phyloP scores from a whole-genome alignment of 1,140 invertebrate species.

The Cyrtorhinus lividipennis region DNA sequence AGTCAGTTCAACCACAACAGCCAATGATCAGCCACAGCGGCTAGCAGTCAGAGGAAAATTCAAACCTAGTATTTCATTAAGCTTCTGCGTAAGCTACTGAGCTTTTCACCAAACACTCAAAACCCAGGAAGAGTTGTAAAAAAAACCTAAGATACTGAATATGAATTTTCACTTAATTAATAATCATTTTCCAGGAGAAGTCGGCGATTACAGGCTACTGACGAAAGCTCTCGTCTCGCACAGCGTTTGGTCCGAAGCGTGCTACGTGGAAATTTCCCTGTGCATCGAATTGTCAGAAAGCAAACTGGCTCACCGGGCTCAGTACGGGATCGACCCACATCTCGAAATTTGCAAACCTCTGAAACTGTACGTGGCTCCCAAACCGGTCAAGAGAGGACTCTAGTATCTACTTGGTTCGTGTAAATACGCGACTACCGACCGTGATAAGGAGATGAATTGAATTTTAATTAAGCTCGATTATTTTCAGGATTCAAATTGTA shows the following conservation, averaged over 20 bases:
- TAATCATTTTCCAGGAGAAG: not conserved
- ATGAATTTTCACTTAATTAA: too few relatives aligned
- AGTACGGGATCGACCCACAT: slow-evolving; percentile 41
- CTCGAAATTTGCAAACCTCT: slow-evolving; percentile 80
- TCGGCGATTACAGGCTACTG: slow-evolving; percentile 53
- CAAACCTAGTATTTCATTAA: too few relatives aligned
- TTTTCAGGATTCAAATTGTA: not conserved
- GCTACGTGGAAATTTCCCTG: slow-evolving; percentile 71
- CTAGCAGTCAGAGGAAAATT: too few relatives aligned
- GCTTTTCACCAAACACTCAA: too few relatives aligned
- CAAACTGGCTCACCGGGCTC: slow-evolving; percentile 37
- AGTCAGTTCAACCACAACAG: too few relatives aligned
- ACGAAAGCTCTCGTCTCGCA: slow-evolving; percentile 80
- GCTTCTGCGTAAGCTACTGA: too few relatives aligned
- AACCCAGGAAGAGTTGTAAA: too few relatives aligned
- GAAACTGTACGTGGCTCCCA: slow-evolving; percentile 74
- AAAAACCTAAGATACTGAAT: too few relatives aligned
- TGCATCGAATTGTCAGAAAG: slow-evolving; percentile 62
- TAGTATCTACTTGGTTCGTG: slow-evolving; percentile 28
- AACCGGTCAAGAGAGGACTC: slow-evolving; percentile 70
- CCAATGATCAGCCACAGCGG: too few relatives aligned
- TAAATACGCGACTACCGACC: not conserved
- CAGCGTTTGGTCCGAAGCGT: slow-evolving; percentile 77
- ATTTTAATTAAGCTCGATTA: not conserved
- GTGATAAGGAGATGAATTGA: not conserved